Evolutionary conservation across 1,140 invertebrate species (phyloP), one percentile per base, ranked within the genome.

Genomic region (Dryas iulia): DNA sequence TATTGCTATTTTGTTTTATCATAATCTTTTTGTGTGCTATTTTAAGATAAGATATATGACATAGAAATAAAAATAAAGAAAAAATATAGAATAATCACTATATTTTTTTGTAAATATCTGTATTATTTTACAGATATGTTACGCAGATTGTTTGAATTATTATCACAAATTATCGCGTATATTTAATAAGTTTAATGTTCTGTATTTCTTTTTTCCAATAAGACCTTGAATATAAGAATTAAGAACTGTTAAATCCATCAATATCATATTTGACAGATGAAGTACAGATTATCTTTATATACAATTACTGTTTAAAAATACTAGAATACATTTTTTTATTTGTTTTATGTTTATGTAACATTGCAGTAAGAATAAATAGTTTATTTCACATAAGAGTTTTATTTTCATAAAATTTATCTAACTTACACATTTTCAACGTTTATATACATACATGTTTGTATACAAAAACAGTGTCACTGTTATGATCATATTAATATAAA

Each of bases 331-430:
- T 18, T 47, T 47, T 47, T 47, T 47, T 14, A 18, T 21, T 47
- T 31, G 52, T 33, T 30, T 63, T 11, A 31, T 59, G 57, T 59
- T n/a, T n/a, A 47, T 47, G 39, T 18, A 52, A 52, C 47, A 21
- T 59, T 47, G 1, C 57, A 53, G 25, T 63, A 54, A 54, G 39
- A 63, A 54, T 63, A 63, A 63, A 63, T 63, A 54, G 61, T 63
- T 53, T 54, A 56, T 63, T 11, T 21, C 26, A 63, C n/a, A 23
- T 54, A 54, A 33, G 47, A n/a, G 23, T 63, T 63, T 53, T 28
- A 62, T 26, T 53, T 53, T 18, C 5, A 8, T 21, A 21, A 47
- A 21, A 47, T 21, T 21, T 47, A 7, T 18, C 21, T 47, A 8
- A 47, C 14, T 21, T 6, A 21, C 18, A 8, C 18, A 8, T 14